Conservation (phyloP, 2,888 invertebrate genomes). For the Sylvicola fuscatus region DNA sequence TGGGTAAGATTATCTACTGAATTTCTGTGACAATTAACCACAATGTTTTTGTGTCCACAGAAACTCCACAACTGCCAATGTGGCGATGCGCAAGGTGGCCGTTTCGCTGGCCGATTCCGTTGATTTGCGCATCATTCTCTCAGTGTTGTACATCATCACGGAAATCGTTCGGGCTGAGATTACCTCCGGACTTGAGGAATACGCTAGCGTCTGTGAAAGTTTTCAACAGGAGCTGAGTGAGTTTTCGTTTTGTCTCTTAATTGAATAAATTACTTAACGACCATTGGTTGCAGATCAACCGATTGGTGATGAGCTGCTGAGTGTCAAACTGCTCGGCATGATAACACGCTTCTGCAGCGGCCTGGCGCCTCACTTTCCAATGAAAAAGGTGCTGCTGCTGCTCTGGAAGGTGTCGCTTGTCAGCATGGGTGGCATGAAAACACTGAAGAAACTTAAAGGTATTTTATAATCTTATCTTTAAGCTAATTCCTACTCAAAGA, state of each 20-base stretch:
- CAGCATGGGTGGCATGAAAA: constrained; percentile 77
- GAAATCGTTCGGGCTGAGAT: constrained; percentile 72
- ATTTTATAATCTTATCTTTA: too few species aligned
- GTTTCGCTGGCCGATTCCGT: constrained; percentile 78
- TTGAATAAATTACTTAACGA: neutral
- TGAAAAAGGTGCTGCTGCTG: constrained; percentile 89
- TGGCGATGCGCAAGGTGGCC: constrained; percentile 52
- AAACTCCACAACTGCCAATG: constrained; percentile 44
- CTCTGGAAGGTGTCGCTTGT: constrained; percentile 91
- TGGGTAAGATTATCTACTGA: constrained; percentile 32
- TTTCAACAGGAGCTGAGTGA: constrained; percentile 36
- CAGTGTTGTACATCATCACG: constrained; percentile 84
- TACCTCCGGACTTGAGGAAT: constrained; percentile 23
- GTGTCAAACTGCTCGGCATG: constrained; percentile 84
- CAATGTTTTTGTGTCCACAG: constrained; percentile 17
- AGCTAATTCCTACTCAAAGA: too few species aligned
- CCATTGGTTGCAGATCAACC: constrained; percentile 20
- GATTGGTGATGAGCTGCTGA: constrained; percentile 60
- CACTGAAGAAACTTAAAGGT: constrained; percentile 56
- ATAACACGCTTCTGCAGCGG: constrained; percentile 93
- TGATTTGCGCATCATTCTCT: constrained; percentile 79
- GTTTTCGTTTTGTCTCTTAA: too few species aligned
- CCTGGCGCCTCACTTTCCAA: constrained; percentile 90
- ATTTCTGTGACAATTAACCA: constrained; percentile 4
- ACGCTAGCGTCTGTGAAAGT: constrained; percentile 28